Conservation (phyloP, 2,888 invertebrate genomes). For the Dynastes tityus region DNA sequence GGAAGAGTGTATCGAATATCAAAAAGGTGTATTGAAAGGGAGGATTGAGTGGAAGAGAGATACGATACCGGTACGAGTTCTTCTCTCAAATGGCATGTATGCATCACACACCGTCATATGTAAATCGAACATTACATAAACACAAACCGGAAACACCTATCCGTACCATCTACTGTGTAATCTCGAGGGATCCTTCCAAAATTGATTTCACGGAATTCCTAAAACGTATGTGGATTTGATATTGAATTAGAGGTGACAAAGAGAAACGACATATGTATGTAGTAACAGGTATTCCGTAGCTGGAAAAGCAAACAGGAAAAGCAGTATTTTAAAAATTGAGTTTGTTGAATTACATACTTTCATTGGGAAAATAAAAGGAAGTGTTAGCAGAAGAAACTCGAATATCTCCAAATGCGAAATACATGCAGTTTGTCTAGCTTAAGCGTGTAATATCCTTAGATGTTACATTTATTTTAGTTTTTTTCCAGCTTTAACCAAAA, state of each 20-base stretch:
- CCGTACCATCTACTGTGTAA: constrained; percentile 46
- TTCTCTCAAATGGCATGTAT: constrained; percentile 59
- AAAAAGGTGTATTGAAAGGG: constrained; percentile 56
- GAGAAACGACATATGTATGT: background rate
- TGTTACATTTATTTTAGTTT: too few species aligned
- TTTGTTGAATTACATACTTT: too few species aligned
- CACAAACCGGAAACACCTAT: constrained; percentile 54
- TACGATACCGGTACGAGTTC: constrained; percentile 49
- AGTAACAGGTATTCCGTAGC: too few species aligned
- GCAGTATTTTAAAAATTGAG: too few species aligned
- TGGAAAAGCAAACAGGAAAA: too few species aligned
- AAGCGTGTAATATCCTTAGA: too few species aligned
- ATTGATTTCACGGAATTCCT: constrained; percentile 50
- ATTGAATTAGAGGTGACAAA: constrained; percentile 46
- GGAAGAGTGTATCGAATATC: constrained; percentile 61
- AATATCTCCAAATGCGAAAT: too few species aligned
- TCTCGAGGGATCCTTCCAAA: constrained; percentile 50
- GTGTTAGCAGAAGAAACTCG: too few species aligned
- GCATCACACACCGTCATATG: constrained; percentile 58
- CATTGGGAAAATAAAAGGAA: too few species aligned
- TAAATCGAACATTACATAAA: constrained; percentile 54
- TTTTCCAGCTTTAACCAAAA: too few species aligned
- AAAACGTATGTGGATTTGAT: constrained; percentile 43
- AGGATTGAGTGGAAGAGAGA: constrained; percentile 51
- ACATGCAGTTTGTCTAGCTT: too few species aligned